phyloP scores from a whole-genome alignment of 2,113 vertebrate species.

The Poicephalus gulielmi region DNA sequence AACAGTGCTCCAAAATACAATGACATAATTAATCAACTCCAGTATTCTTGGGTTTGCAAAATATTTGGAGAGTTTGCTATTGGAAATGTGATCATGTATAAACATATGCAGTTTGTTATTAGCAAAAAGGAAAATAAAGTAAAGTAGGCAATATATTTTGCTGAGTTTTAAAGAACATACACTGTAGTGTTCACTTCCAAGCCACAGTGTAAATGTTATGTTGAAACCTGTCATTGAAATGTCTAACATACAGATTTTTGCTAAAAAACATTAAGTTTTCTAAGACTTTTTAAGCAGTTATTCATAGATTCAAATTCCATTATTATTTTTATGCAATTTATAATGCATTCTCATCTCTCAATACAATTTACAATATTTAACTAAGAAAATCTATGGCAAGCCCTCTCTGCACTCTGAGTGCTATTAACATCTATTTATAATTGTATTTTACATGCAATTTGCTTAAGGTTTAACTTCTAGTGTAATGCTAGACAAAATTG shows the following conservation, averaged over 20 bases:
- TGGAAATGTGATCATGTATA: not conserved
- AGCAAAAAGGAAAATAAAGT: not conserved
- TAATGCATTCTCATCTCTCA: not conserved
- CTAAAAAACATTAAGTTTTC: not conserved
- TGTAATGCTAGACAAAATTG: not conserved
- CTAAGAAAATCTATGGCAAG: not conserved
- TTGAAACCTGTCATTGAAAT: not conserved
- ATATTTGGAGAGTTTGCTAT: not conserved
- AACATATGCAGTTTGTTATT: not conserved
- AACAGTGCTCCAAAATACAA: not conserved
- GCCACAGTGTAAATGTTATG: not conserved
- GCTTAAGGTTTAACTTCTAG: not conserved
- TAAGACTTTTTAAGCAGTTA: not conserved
- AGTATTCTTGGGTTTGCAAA: not conserved
- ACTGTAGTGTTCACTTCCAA: not conserved
- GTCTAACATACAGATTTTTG: not conserved
- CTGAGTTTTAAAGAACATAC: not conserved
- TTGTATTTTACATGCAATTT: not conserved
- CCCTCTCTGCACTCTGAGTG: not conserved
- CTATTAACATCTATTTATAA: not conserved
- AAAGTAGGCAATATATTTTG: not conserved
- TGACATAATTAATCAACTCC: not conserved
- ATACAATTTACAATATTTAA: not conserved
- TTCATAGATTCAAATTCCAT: not conserved
- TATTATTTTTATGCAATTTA: not conserved